phyloP scores from a whole-genome alignment of 2,888 invertebrate species.

The Xanthorhoe designata region DNA sequence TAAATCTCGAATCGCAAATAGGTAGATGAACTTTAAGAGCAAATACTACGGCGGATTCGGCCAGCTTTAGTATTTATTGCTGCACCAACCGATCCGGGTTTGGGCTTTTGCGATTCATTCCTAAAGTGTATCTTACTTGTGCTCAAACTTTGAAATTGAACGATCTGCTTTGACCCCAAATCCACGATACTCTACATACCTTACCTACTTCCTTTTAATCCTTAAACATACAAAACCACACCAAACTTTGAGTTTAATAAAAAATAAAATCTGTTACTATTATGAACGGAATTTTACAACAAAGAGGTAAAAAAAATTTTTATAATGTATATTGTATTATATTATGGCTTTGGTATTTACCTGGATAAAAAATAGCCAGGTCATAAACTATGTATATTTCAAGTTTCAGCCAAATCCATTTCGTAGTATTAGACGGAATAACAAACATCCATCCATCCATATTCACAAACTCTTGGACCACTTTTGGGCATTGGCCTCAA shows the following conservation, averaged over 20 bases:
- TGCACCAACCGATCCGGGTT: constrained; percentile 54
- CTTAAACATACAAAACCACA: neutral
- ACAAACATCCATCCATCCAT: no score
- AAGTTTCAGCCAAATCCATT: no score
- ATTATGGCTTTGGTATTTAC: no score
- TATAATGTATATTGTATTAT: no score
- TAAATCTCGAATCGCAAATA: constrained; percentile 52
- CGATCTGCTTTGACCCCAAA: constrained; percentile 8
- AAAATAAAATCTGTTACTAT: neutral
- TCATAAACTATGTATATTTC: no score
- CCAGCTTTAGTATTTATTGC: constrained; percentile 54
- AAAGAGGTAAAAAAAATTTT: no score
- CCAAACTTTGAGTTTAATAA: neutral
- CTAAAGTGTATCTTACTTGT: constrained; percentile 52
- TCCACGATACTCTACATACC: neutral
- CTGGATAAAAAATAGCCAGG: no score
- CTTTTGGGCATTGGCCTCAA: no score
- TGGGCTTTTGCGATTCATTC: constrained; percentile 55
- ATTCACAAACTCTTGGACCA: no score
- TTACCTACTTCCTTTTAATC: neutral
- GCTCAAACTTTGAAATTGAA: constrained; percentile 42
- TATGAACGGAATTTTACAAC: no score
- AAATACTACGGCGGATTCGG: constrained; percentile 53
- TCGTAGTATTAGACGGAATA: no score
- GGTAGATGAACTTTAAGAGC: constrained; percentile 56